Base-by-base conservation (phyloP, 2,888 invertebrate species). In the Eugnorisma glareosa region DNA sequence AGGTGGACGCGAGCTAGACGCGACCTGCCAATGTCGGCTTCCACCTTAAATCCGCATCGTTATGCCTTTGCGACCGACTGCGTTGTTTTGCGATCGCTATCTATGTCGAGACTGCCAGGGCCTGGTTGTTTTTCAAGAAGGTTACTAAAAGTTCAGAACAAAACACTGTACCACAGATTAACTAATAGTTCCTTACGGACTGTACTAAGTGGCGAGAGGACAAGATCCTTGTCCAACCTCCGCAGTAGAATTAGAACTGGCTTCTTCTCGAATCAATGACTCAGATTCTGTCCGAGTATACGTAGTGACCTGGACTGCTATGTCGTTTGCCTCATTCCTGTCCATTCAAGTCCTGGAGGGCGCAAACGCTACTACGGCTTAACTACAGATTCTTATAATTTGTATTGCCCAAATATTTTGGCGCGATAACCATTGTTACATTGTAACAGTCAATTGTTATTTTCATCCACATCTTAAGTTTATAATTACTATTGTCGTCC, bases 391-490 rank as follows among this genome's bases (percentile, higher is more conserved):
- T 40, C 35, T 40, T 48, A 51, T 24, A 45, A 77, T 71, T 59
- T 59, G 21, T 68, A 31, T 76, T 51, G 10, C 2, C 51, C 51
- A 51, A 48, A 51, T 51, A 24, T 21, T 8, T 21, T 18, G 64
- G 21, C 61, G 61, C 66, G 15, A 75, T 66, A 69, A 79, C 73
- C 75, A 88, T 88, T 84, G 82, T 88, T 79, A 80, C 40, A 51
- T 15, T 43, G 43, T 43, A 43, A 43, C 43, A 43, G 35, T 51
- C 51, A 51, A 51, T 51, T 51, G 51, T 51, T 51, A 24, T 51
- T 24, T 24, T 51, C 51, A 51, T 51, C 51, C 11, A 24, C 7
- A n/a, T 18, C 15, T 43, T 45, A 45, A 45, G 45, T 45, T 45
- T 48, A 48, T 8, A 51, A 51, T 10, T 24, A 51, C 24, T 51